Evolutionary conservation across 2,888 invertebrate species (phyloP), one percentile per base, ranked within the genome.

Genomic region (Erebia aethiops): DNA sequence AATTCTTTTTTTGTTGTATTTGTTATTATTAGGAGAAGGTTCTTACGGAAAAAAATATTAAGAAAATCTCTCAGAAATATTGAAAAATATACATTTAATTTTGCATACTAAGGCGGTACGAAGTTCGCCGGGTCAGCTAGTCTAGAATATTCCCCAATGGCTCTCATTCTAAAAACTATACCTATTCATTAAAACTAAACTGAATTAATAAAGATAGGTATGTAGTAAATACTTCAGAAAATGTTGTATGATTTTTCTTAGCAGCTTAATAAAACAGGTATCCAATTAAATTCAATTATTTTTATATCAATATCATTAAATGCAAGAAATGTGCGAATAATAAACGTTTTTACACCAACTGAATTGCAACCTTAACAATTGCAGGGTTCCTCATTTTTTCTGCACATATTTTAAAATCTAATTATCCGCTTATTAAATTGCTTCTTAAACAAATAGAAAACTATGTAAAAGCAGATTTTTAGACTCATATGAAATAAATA

Each of bases 301-400:
- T 63, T 61, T 65, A 56, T 49, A 73, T 65, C 72, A 54, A 65
- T 68, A 51, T 41, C 62, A 56, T 65, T 43, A 62, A 73, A 68
- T 69, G 61, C 41, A 26, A 58, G 13, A 72, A 72, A 58, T 61
- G 61, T 64, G 49, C 52, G n/a, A 18, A 61, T 65, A 57, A 67
- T 73, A 65, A 71, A 61, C 51, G 43, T 68, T 73, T 68, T 70
- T 73, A 68, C 71, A 70, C 71, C 35, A 49, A 13, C 46, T 70
- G 16, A 57, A 49, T 70, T 56, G 11, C 9, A 11, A 54, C 61
- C 21, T n/a, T n/a, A n/a, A n/a, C n/a, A n/a, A 10, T 65, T 57
- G 62, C 62, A 69, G 51, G 65, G 67, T 62, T 58, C 14, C 52
- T 1, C 52, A 52, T 52, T 49, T 35, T 26, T 62, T 26, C 13